Percentiles rank a stretch among this genome's conserved stretches.
These are phyloP conservation scores for Stenotaenia linearis DNA, from an alignment of 2,888 invertebrate genomes.

Conservation along the genomic window DNA sequence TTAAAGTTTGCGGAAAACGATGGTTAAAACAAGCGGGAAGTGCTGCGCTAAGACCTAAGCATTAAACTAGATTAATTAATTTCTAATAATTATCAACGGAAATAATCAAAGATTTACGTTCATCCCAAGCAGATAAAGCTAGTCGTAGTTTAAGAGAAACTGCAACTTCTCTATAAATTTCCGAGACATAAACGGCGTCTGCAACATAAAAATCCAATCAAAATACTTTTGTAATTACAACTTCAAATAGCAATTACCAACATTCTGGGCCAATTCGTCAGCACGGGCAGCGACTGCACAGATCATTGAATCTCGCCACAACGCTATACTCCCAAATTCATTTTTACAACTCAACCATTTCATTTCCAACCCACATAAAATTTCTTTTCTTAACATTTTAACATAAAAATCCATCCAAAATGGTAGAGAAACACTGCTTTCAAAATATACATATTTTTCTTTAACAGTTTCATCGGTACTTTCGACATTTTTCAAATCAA, in stretches of 20 bases:
- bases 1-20: neutral
- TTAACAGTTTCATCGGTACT: neutral
- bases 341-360: neutral
- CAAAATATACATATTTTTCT: neutral
- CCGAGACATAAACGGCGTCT: neutral
- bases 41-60: neutral
- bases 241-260: neutral
- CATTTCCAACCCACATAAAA: neutral
- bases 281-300: neutral
- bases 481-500: neutral
- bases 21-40: neutral
- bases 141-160: neutral
- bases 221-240: neutral
- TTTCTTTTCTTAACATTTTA: neutral
- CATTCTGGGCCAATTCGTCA: neutral
- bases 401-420: conserved; percentile 18
- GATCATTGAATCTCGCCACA: neutral
- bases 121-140: neutral
- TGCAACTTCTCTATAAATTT: neutral
- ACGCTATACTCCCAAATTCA: neutral
- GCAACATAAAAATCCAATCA: neutral
- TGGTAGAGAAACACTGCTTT: neutral
- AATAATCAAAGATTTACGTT: neutral
- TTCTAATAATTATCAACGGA: neutral
- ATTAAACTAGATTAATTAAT: neutral